Conservation (phyloP, 2,113 vertebrate genomes). For the Nanger granti region DNA sequence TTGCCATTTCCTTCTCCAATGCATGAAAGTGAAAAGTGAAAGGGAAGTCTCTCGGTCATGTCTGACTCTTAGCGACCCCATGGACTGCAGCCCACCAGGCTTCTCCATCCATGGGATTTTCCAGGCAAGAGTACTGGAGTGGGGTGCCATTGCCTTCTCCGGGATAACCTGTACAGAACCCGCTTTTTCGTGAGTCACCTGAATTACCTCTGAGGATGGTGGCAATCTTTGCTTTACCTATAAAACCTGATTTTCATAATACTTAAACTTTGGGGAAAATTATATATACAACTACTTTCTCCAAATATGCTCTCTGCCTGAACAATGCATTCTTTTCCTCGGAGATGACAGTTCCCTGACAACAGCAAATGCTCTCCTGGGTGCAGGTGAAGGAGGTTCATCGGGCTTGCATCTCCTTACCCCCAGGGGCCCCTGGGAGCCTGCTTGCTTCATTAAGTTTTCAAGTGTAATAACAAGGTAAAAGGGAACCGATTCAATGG, state of each 20-base stretch:
- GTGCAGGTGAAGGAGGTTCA: accelerated
- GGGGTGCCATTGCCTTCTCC: too few species aligned
- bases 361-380: background rate
- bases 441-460: background rate
- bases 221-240: background rate
- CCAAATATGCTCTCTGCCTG: background rate
- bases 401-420: background rate
- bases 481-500: background rate
- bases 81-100: too few species aligned
- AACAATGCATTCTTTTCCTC: background rate
- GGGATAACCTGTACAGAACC: background rate
- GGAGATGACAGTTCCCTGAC: background rate
- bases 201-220: constrained; percentile 15
- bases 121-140: too few species aligned
- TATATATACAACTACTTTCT: background rate
- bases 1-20: too few species aligned
- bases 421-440: background rate
- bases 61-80: too few species aligned
- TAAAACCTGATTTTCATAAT: constrained; percentile 13
- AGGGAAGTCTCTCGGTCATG: too few species aligned
- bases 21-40: too few species aligned
- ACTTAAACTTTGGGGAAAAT: background rate
- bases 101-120: too few species aligned
- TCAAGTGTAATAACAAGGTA: background rate
- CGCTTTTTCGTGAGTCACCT: background rate